Evolutionary conservation across 2,797 vertebrate species (phyloP), one percentile per base, ranked within the genome.

Genomic region (Microctenopoma lineatum): DNA sequence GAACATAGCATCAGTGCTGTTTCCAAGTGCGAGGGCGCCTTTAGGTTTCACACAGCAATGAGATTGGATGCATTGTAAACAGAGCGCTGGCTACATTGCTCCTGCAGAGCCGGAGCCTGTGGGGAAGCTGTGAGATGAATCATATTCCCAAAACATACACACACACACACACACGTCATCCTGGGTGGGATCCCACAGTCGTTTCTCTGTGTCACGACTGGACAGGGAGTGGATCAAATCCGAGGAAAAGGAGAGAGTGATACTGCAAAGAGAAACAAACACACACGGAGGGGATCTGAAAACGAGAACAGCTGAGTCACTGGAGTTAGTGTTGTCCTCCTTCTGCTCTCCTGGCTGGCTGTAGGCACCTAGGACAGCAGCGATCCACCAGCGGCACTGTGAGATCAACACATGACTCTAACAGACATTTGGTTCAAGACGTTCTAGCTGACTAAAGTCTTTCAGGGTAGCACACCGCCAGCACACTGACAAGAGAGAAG

Each of bases 121-220:
- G 69, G 53, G 51, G 66, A 82, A 89, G 89, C 85, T 92, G 88
- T 75, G 76, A 66, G 83, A 83, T 87, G 85, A 88, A 75, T 91
- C 85, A 90, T 59, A 68, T 46, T 15, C 73, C 66, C 59, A 61
- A 63, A 70, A 64, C 58, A 53, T 45, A 61, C 50, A 65, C 63
- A 50, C 26, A 51, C 44, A 54, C 59, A 70, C 65, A 69, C 50
- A 73, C 36, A 77, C 75, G 73, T 86, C 83, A 87, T 77, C 53
- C 51, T 79, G 86, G 78, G 77, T 83, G 83, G 76, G 73, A 87
- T 73, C 70, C 60, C 67, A 69, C 46, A 70, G 67, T 66, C n/a
- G 11, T 63, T 81, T 74, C 65, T 48, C 60, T 58, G 70, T 73
- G 59, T 72, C 29, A 63, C 62, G 70, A 72, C 61, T 79, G 73